These are phyloP conservation scores for Gambusia yucatana DNA, from an alignment of 2,797 vertebrate genomes.

Conservation along the genomic window DNA sequence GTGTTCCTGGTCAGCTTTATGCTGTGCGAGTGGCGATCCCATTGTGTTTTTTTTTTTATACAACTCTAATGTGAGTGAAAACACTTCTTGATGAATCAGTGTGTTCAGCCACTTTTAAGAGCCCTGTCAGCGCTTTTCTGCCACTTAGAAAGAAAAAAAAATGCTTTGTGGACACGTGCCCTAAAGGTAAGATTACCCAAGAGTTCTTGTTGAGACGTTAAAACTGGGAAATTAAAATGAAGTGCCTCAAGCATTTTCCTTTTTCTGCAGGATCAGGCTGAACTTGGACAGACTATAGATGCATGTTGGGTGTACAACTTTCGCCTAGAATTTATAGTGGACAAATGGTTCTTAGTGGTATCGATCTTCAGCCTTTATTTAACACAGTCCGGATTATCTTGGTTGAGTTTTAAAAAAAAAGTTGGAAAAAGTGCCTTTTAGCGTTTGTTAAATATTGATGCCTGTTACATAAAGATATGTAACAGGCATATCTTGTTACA, in stretches of 20 bases:
- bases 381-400: not conserved
- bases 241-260: constrained; percentile 14
- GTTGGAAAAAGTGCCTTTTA: constrained; percentile 4
- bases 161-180: constrained; percentile 11
- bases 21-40: not conserved
- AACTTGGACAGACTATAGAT: constrained; percentile 7
- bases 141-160: not conserved
- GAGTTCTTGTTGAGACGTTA: constrained; percentile 29
- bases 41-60: not conserved
- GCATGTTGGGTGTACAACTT: not conserved
- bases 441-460: constrained; percentile 10
- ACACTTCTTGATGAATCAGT: constrained; percentile 2
- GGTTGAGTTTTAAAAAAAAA: not conserved
- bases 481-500: too few relatives aligned
- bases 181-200: constrained; percentile 31
- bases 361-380: not conserved
- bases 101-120: constrained; percentile 2
- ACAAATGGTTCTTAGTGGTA: not conserved
- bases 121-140: not conserved
- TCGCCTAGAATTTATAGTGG: not conserved
- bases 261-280: constrained; percentile 12
- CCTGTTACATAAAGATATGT: constrained; percentile 1
- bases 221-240: constrained; percentile 48
- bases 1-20: not conserved
- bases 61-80: constrained; percentile 1